Conservation (phyloP, 2,797 vertebrate species). For the Melanogrammus aeglefinus region DNA sequence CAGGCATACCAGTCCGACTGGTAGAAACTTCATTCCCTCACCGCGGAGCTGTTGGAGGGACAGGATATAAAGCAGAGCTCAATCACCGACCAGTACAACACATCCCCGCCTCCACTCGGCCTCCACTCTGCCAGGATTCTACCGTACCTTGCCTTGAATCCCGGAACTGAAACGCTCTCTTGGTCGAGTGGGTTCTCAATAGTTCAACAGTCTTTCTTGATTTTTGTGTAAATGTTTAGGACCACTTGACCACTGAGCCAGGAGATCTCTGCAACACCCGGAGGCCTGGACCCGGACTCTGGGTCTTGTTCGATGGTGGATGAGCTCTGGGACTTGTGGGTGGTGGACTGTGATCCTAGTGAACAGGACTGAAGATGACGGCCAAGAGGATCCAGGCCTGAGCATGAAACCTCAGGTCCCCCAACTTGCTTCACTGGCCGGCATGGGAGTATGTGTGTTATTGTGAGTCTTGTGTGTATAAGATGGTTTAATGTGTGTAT, state of each 20-base stretch:
- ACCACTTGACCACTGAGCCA: slow-evolving; percentile 94
- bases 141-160: not conserved
- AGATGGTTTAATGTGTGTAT: no score
- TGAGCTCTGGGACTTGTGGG: no score
- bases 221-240: slow-evolving; percentile 99
- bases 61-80: not conserved
- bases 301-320: not conserved
- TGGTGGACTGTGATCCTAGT: no score
- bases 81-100: not conserved
- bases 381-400: no score
- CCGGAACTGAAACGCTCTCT: not conserved
- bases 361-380: no score
- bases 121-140: not conserved
- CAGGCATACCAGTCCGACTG: not conserved
- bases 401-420: no score
- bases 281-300: not conserved
- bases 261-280: not conserved
- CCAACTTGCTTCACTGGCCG: no score
- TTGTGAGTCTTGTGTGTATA: no score
- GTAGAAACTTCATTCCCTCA: not conserved
- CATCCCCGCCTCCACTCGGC: not conserved
- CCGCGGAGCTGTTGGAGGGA: not conserved
- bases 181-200: slow-evolving; percentile 96
- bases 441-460: no score
- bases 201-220: slow-evolving; percentile 98